Evolutionary conservation across 2,888 invertebrate genomes (phyloP), one percentile per base, ranked within the genome.

Genomic region (Escarpia spicata): DNA sequence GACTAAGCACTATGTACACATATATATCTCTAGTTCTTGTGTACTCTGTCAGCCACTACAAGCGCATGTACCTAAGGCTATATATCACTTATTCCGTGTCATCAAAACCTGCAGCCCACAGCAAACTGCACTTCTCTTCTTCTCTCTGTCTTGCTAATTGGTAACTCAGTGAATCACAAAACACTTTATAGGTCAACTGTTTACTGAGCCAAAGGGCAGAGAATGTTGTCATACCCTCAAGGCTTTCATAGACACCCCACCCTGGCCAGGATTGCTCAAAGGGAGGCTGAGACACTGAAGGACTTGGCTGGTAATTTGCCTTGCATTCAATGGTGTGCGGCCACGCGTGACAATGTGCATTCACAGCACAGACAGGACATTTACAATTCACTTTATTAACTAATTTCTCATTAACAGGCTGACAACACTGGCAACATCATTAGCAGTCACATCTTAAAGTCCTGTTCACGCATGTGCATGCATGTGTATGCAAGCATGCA

Each of bases 371-470:
- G 75, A 75, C 75, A 75, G 75, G 75, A 75, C 75, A 75, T 75
- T 75, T 75, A 26, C 75, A 75, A 75, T 75, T 75, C 75, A 75
- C 75, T 26, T 75, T 75, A 75, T 75, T 26, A 75, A 75, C 75
- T 75, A 75, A 75, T 75, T 75, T 75, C 75, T 75, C 75, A 75
- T 75, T 75, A 75, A 75, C 75, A 75, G 75, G 26, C 75, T 75
- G 75, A 75, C 75, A 75, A 75, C 75, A 75, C n/a, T 19, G 26
- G 19, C 75, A 26, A 75, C 75, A 75, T 75, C 75, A 75, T 75
- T 75, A 75, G 75, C 75, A 75, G 75, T 75, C 75, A 75, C 75
- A 75, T 75, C 75, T 75, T 19, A 75, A 75, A 75, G n/a, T 75
- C 26, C 26, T 15, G 75, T 26, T 75, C 75, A 75, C 6, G 26